Base-by-base conservation (phyloP, 2,888 invertebrate species). In the Chrysotoxum bicinctum region DNA sequence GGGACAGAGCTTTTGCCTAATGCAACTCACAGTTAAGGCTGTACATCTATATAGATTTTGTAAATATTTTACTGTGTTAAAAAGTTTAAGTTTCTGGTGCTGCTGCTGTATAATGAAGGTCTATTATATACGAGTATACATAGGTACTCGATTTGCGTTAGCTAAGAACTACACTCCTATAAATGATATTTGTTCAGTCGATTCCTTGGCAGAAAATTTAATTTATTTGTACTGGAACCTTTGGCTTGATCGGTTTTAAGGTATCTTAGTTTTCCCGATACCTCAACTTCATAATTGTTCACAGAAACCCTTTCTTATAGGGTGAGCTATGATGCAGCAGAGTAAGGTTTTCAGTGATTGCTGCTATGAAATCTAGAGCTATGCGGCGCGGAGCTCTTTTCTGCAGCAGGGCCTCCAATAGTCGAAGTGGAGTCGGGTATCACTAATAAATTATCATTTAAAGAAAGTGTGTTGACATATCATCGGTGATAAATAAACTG, bases 1-100 rank as follows among this genome's bases (percentile, higher is more conserved):
- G 54, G 32, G 43, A 48, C 64, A 69, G 73, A 81, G 81, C 85
- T 85, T 85, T 85, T 60, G 73, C 81, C 68, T 80, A 84, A 80
- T 76, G 68, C 72, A 72, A 66, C 16, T 19, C 54, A 19, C 48
- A 68, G 64, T 48, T 35, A 58, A 37, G 30, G 16, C 30, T 54
- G 10, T 19, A 7, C 12, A 9, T 0, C 26, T 45, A 16, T 3
- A 69, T 48, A 73, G 60, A 56, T 73, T 83, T 62, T 64, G 48
- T 70, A 78, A 72, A 77, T 82, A 60, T 68, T 62, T 50, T 16
- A 45, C n/a, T 74, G 43, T 26, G 64, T 66, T 83, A 69, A 69
- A 83, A 79, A 83, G 83, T 79, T 83, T 64, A 68, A 58, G 56
- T 70, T 64, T 35, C 45, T 68, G n/a, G n/a, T n/a, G 56, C 43